Evolutionary conservation across 2,113 vertebrate species (phyloP).

Genomic region (Elachura formosa): DNA sequence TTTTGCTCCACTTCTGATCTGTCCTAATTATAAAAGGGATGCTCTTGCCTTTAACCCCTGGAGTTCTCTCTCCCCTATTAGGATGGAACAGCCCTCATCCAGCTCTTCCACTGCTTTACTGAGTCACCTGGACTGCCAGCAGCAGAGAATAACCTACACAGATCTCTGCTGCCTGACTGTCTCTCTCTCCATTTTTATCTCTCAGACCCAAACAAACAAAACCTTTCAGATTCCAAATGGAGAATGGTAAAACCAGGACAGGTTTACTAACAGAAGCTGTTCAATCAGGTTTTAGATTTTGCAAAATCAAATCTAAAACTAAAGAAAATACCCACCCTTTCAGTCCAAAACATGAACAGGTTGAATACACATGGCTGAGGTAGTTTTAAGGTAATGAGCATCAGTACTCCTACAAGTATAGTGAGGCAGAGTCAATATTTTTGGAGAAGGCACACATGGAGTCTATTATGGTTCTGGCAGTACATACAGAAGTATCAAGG

Average conservation of each 20-base stretch:
- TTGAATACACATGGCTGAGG: not conserved
- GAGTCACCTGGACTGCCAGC: constrained; percentile 19
- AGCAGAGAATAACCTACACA: not conserved
- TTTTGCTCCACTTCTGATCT: constrained; percentile 44
- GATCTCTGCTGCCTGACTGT: not conserved
- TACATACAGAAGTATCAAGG: not conserved
- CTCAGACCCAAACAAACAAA: not conserved
- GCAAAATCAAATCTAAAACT: not conserved
- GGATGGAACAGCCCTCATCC: not conserved
- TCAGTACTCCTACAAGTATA: not conserved
- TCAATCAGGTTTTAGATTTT: not conserved
- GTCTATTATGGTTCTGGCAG: not conserved
- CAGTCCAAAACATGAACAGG: not conserved
- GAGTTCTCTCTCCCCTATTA: constrained; percentile 18
- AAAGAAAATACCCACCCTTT: not conserved
- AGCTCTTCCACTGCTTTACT: not conserved
- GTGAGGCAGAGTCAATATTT: not conserved
- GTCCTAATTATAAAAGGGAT: constrained; percentile 45
- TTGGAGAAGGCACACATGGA: not conserved
- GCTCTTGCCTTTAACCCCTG: constrained; percentile 51
- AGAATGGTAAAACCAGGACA: not conserved
- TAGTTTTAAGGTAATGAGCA: not conserved
- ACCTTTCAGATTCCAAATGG: not conserved
- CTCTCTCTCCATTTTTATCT: not conserved
- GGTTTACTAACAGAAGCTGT: not conserved